Evolutionary conservation across 2,888 invertebrate genomes (phyloP).

Genomic region (Ichneumoninae sp.): DNA sequence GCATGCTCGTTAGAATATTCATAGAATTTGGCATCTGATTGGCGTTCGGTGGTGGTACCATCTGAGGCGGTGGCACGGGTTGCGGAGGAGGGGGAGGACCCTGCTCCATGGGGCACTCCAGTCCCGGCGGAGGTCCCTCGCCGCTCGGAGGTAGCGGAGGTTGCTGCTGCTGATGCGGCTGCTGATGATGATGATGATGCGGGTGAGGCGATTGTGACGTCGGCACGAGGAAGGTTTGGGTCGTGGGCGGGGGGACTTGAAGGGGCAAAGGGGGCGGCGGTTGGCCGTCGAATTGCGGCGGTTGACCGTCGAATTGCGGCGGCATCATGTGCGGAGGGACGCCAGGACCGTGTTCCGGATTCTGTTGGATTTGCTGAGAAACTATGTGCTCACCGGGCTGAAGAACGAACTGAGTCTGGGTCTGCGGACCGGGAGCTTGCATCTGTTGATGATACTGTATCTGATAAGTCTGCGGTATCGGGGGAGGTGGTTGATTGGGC

Average conservation of each 20-base stretch:
- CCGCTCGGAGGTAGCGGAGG: conserved; percentile 51
- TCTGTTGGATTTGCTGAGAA: conserved; percentile 77
- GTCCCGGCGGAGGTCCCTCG: conserved; percentile 84
- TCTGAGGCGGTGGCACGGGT: conserved; percentile 83
- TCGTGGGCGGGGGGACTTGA: conserved; percentile 78
- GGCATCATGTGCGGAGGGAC: conserved; percentile 58
- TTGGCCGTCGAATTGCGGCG: conserved; percentile 79
- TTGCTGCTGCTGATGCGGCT: conserved; percentile 48
- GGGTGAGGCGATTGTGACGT: conserved; percentile 77
- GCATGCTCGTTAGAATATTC: conserved; percentile 81
- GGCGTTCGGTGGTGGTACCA: conserved; percentile 81
- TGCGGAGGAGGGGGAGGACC: conserved; percentile 85
- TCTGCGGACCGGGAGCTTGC: conserved; percentile 77
- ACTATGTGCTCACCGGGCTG: conserved; percentile 80
- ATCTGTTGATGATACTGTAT: conserved; percentile 83
- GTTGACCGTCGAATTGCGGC: conserved; percentile 75
- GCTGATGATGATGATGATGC: conserved; percentile 71
- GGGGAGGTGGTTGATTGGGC: conserved; percentile 83
- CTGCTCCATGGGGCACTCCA: conserved; percentile 83
- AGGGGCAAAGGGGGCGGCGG: conserved; percentile 78
- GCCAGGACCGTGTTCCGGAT: conserved; percentile 77
- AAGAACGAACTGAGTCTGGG: conserved; percentile 81
- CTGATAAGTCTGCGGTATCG: conserved; percentile 83
- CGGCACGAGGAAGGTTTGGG: conserved; percentile 79
- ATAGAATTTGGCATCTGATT: conserved; percentile 80